These are phyloP conservation scores for Phytoseiulus persimilis DNA, from an alignment of 2,888 invertebrate genomes.

Conservation along the genomic window DNA sequence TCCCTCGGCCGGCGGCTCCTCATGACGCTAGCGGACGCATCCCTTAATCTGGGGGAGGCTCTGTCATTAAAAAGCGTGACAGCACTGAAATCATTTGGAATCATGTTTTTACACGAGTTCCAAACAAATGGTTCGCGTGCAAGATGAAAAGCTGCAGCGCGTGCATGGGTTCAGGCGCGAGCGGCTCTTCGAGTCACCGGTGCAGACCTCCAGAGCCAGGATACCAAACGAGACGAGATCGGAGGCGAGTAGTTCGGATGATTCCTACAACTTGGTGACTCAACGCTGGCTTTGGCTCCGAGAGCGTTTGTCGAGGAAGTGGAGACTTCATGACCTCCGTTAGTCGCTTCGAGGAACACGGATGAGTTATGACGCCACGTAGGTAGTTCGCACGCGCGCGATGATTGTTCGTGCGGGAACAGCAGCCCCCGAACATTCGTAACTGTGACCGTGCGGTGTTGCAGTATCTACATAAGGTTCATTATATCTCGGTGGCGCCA, in stretches of 20 bases:
- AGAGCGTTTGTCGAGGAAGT: background rate
- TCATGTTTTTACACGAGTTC: background rate
- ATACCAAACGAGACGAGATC: too few species aligned
- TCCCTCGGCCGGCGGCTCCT: background rate
- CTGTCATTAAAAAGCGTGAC: background rate
- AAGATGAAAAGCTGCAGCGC: background rate
- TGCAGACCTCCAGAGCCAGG: too few species aligned
- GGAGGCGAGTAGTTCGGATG: too few species aligned
- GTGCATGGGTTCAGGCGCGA: too few species aligned
- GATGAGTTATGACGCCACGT: background rate
- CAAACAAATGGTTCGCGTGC: background rate
- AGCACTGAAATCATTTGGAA: background rate
- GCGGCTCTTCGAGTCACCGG: too few species aligned
- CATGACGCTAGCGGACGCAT: background rate
- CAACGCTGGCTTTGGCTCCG: too few species aligned
- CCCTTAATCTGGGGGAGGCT: background rate
- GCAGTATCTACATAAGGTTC: background rate
- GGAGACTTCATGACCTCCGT: background rate
- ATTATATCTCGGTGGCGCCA: background rate
- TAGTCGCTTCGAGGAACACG: background rate
- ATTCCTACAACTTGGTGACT: too few species aligned
- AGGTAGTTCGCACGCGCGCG: background rate
- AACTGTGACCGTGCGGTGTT: background rate
- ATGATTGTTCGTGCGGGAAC: background rate
- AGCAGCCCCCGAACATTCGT: background rate